Base-by-base conservation (phyloP, 2,888 invertebrate species). In the Allophyes oxyacanthae region DNA sequence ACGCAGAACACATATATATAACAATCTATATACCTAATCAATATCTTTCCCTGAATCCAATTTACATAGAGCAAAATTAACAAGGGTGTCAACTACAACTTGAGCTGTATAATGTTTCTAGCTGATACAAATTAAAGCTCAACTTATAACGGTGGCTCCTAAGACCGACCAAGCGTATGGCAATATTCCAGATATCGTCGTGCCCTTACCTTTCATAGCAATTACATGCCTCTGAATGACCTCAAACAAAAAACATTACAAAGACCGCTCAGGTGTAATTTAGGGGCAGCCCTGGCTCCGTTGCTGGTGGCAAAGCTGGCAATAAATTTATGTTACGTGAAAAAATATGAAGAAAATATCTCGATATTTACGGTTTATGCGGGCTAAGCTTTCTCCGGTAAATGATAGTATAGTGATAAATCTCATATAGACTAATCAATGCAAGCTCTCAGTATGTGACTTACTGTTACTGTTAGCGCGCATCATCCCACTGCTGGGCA, bases 281-380 rank as follows among this genome's bases (percentile, higher is more conserved):
- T 52, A 50, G 50, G 14, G 45, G 20, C 36, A 52, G 13, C 15
- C 44, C 41, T 32, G 43, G 49, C 40, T 54, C 59, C 6, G 25
- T 11, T n/a, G 8, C 9, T 10, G 25, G 52, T 26, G 30, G 42
- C 36, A 61, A 14, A 13, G 13, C 36, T 38, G 34, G 13, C 38
- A 34, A 46, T 67, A 67, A 48, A 67, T 61, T 40, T 49, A 49
- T 37, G 28, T 48, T 67, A 25, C 28, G 36, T n/a, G n/a, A n/a
- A 25, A 33, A 61, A 68, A 43, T 48, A 53, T 64, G 61, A 68
- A 25, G 4, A 25, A 25, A 6, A 6, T 5, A 25, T 25, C 25
- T 3, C 4, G 25, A 25, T n/a, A n/a, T n/a, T n/a, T n/a, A n/a
- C n/a, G n/a, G n/a, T n/a, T n/a, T n/a, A n/a, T n/a, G n/a, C n/a